Base-by-base conservation (phyloP, 1,140 invertebrate species). In the Camponotus floridanus region DNA sequence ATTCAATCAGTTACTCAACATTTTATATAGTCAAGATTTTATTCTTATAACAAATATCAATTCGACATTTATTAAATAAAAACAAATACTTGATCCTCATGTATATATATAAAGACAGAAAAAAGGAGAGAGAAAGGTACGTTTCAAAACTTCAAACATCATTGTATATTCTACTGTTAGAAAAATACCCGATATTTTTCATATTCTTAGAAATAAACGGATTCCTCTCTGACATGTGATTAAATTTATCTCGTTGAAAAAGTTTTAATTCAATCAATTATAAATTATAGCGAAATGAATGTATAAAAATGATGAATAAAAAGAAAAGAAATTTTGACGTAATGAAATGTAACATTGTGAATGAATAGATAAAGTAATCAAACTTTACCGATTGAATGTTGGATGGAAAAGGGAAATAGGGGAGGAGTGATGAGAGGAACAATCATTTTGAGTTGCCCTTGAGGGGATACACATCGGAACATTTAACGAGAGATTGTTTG, bases 401-500 rank as follows among this genome's bases (percentile, higher is more conserved):
- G 36, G 36, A 26, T 1, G 26, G 13, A 59, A 59, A 48, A 2
- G 1, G 57, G 6, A 48, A 61, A 26, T 59, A 39, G 15, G 4
- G 6, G 21, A 18, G 15, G 26, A 31, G 18, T 9, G 45, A 68
- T n/a, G 36, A n/a, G 9, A 33, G 55, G 48, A 26, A 81, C 36
- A 21, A 81, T 0, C 51, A 39, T 59, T 76, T 84, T n/a, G 57
- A 62, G 6, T 76, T 74, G 55, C 2, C 26, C 55, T 62, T 65
- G 33, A 39, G n/a, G 4, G 48, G 5, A 79, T 79, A 85, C 36
- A 18, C n/a, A 8, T 59, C 45, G 11, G 31, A 51, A 76, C 73
- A 55, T 59, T 85, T 36, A 15, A 85, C 33, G 74, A 79, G 64
- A 85, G 64, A 85, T 85, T 85, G 64, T 85, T 85, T 78, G 55